Conservation (phyloP, 2,797 vertebrate species). For the Centroberyx gerrardi region DNA sequence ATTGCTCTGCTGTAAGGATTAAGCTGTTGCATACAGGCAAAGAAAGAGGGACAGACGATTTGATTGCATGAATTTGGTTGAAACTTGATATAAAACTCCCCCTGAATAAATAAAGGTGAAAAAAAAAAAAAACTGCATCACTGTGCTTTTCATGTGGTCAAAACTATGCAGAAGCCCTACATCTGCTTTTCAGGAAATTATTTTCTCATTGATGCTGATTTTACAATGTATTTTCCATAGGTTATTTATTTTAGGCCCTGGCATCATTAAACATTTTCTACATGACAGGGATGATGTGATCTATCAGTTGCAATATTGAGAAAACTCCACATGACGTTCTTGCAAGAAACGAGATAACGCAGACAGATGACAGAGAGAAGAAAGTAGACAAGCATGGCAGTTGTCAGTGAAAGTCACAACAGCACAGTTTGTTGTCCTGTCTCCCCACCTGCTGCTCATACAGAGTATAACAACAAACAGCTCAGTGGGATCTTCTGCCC, state of each 20-base stretch:
- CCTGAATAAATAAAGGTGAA: too few relatives aligned
- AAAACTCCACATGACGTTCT: background rate
- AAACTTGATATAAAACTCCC: too few relatives aligned
- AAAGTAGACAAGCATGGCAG: background rate
- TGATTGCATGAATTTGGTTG: background rate
- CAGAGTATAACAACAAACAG: conserved; percentile 26
- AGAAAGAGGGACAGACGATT: background rate
- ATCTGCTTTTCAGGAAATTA: conserved; percentile 11
- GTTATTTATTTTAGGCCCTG: background rate
- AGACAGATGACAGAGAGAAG: background rate
- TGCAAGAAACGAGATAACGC: background rate
- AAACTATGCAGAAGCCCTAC: background rate
- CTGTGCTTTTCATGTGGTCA: too few relatives aligned
- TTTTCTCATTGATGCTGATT: background rate
- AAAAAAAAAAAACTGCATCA: too few relatives aligned
- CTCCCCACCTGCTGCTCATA: conserved; percentile 62
- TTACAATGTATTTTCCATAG: background rate
- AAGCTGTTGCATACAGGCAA: background rate
- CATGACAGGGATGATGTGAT: background rate
- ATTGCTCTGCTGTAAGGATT: conserved; percentile 1
- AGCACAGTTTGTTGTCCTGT: conserved; percentile 30
- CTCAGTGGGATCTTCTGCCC: background rate
- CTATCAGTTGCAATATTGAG: background rate
- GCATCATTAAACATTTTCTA: background rate
- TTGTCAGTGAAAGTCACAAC: background rate